Conservation (phyloP, 2,888 invertebrate genomes). For the Stegophylla sp. region DNA sequence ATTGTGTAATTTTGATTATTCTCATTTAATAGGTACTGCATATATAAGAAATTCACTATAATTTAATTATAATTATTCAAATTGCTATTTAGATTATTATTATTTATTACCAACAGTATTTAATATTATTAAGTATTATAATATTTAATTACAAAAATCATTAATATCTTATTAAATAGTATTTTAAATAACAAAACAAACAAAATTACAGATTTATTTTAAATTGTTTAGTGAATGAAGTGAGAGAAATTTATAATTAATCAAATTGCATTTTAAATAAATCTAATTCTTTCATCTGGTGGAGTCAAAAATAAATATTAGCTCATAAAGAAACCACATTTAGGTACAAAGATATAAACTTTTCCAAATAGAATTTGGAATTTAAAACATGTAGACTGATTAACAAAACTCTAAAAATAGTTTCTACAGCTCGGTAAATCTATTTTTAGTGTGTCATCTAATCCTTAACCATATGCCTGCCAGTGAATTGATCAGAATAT, state of each 20-base stretch:
- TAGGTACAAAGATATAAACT: conserved; percentile 1
- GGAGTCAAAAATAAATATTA: conserved; percentile 9
- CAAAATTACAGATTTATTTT: not conserved
- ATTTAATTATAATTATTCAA: too few relatives aligned
- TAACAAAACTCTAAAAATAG: conserved; percentile 51
- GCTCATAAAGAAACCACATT: conserved; percentile 9
- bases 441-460: conserved; percentile 57
- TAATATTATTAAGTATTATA: too few relatives aligned
- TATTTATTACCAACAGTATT: too few relatives aligned
- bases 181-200: not conserved
- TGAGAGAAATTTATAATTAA: not conserved
- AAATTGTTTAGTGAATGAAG: not conserved
- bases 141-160: too few relatives aligned
- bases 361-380: conserved; percentile 42
- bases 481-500: conserved; percentile 33
- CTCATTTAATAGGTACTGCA: too few relatives aligned
- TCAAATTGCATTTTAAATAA: not conserved
- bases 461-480: conserved; percentile 51
- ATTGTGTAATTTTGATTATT: too few relatives aligned
- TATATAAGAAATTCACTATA: too few relatives aligned
- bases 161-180: not conserved
- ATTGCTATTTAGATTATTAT: too few relatives aligned
- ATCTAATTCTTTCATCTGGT: not conserved
- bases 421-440: conserved; percentile 20
- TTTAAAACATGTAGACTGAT: conserved; percentile 50